These are phyloP conservation scores for Frankliniella intonsa DNA, from an alignment of 2,888 invertebrate species.

Conservation along the genomic window DNA sequence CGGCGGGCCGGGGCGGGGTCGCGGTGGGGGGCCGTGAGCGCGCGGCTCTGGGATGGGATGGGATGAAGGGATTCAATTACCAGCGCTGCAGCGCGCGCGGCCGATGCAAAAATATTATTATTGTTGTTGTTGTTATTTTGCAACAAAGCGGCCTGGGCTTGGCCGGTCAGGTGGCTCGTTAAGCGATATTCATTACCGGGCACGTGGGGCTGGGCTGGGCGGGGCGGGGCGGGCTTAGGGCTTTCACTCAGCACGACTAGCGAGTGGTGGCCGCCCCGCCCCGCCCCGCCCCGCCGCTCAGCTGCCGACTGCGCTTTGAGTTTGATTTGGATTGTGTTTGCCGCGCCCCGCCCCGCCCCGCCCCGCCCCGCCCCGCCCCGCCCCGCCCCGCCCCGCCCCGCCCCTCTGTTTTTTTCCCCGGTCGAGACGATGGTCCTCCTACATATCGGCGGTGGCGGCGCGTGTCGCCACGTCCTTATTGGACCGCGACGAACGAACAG, in stretches of 20 bases:
- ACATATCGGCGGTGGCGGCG: too few species aligned
- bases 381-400: too few species aligned
- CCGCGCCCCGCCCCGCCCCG: too few species aligned
- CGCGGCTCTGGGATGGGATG: not conserved
- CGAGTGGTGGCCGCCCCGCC: too few species aligned
- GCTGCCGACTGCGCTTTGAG: too few species aligned
- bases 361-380: too few species aligned
- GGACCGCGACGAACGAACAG: not conserved
- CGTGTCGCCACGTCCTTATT: not conserved
- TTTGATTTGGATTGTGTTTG: too few species aligned
- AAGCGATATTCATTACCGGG: constrained; percentile 23
- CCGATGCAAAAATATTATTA: not conserved
- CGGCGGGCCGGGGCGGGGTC: too few species aligned
- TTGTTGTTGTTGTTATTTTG: not conserved
- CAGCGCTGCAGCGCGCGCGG: not conserved
- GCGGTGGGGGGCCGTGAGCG: not conserved
- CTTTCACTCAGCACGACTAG: constrained; percentile 4
- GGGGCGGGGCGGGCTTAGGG: not conserved
- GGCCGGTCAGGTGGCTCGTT: not conserved
- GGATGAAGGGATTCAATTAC: not conserved
- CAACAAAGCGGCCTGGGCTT: not conserved
- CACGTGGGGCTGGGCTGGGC: too few species aligned
- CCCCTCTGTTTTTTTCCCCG: too few species aligned
- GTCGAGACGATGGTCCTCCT: too few species aligned
- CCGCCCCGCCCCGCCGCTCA: too few species aligned